Percentiles rank a stretch among this genome's conserved stretches.
phyloP scores from a whole-genome alignment of 1,140 invertebrate genomes.

The Phenacoccus solenopsis region DNA sequence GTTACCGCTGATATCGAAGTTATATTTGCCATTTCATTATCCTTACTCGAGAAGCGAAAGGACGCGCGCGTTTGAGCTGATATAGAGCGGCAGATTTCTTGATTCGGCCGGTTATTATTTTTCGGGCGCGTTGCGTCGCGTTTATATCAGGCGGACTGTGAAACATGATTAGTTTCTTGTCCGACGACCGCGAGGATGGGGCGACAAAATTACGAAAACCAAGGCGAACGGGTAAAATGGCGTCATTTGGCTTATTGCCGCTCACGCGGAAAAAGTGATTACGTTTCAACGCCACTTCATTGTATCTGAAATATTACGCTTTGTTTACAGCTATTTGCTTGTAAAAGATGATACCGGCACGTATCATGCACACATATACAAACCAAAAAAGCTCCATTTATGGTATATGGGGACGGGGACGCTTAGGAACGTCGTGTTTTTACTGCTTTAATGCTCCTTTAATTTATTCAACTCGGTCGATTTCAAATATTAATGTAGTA shows the following conservation, averaged over 20 bases:
- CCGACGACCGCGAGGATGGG: neutral
- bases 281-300: slow-evolving; percentile 6
- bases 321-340: slow-evolving; percentile 12
- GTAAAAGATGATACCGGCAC: slow-evolving; percentile 13
- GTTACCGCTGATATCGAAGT: too few relatives aligned
- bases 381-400: neutral
- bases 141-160: neutral
- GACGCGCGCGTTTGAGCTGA: neutral
- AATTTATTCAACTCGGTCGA: neutral
- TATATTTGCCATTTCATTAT: neutral
- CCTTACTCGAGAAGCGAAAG: neutral
- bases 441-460: neutral
- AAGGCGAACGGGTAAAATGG: neutral
- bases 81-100: neutral
- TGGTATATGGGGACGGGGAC: too few relatives aligned
- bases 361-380: neutral
- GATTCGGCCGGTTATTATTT: neutral
- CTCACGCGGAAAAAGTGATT: slow-evolving; percentile 13
- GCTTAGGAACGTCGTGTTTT: neutral
- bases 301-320: slow-evolving; percentile 14
- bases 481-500: neutral
- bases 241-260: slow-evolving; percentile 6
- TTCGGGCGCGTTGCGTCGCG: neutral
- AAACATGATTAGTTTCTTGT: slow-evolving; percentile 3
- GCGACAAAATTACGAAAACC: neutral